These are phyloP conservation scores for Serripes groenlandicus DNA, from an alignment of 2,888 invertebrate genomes.

Conservation along the genomic window DNA sequence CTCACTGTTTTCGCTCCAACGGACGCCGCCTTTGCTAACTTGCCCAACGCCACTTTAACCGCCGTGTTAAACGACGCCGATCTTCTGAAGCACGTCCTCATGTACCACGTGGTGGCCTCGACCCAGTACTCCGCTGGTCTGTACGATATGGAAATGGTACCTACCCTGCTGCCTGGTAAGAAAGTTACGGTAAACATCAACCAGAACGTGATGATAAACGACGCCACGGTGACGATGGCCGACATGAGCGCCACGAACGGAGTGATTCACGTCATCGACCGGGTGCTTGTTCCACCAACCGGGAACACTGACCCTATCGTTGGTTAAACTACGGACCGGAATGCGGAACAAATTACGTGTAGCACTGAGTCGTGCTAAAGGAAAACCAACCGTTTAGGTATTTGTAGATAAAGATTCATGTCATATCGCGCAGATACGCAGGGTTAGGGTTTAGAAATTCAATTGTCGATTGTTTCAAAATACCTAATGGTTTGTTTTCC, in stretches of 20 bases:
- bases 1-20: conserved; percentile 68
- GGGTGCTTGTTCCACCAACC: conserved; percentile 66
- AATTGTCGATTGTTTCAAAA: too few species aligned
- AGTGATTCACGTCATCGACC: conserved; percentile 68
- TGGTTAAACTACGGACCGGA: background rate
- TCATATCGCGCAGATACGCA: too few species aligned
- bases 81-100: conserved; percentile 48
- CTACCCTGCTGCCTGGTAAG: conserved; percentile 46
- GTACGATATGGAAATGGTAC: conserved; percentile 46
- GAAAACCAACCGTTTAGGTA: background rate
- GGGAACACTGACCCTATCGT: background rate
- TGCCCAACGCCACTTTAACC: background rate
- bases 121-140: conserved; percentile 67
- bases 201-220: conserved; percentile 18
- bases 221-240: conserved; percentile 38
- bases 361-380: background rate
- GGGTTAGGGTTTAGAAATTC: too few species aligned
- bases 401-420: background rate
- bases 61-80: conserved; percentile 10
- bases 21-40: conserved; percentile 63
- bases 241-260: conserved; percentile 66
- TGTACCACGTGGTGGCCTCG: conserved; percentile 69
- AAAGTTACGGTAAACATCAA: conserved; percentile 13
- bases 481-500: too few species aligned
- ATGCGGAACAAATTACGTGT: background rate